These are phyloP conservation scores for Clupea harengus DNA, from an alignment of 2,113 vertebrate species.

Conservation along the genomic window DNA sequence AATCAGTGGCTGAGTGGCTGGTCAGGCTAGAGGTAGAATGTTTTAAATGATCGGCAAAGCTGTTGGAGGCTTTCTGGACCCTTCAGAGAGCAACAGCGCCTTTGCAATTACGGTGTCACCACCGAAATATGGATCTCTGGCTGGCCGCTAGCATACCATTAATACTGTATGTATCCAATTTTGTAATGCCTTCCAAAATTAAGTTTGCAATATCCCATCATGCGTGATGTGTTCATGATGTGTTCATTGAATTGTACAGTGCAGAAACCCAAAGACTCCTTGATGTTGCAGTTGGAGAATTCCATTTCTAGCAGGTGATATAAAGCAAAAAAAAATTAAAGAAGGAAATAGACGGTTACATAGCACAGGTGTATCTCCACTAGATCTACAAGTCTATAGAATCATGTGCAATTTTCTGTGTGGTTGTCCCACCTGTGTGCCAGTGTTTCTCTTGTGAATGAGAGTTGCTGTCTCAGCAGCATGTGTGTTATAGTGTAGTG, in stretches of 20 bases:
- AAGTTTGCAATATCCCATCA: constrained; percentile 27
- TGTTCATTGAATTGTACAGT: constrained; percentile 20
- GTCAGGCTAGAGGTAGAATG: constrained; percentile 24
- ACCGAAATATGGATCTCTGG: constrained; percentile 1
- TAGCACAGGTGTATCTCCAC: constrained; percentile 52
- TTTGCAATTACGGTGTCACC: constrained; percentile 24
- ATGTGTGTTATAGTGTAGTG: constrained; percentile 49
- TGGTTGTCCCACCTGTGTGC: constrained; percentile 44
- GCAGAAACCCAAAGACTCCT: constrained; percentile 75
- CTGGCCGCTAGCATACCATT: constrained; percentile 25
- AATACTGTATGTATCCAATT: constrained; percentile 31
- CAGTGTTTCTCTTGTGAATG: constrained; percentile 29
- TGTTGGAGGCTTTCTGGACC: not conserved
- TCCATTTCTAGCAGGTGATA: constrained; percentile 60
- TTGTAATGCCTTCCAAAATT: constrained; percentile 40
- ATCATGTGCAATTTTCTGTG: constrained; percentile 29
- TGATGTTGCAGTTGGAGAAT: constrained; percentile 39
- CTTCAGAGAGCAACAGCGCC: not conserved
- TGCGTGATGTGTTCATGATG: constrained; percentile 20
- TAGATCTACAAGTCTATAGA: constrained; percentile 35
- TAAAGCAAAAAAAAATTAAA: constrained; percentile 57
- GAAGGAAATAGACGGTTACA: constrained; percentile 53
- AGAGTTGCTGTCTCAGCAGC: constrained; percentile 46
- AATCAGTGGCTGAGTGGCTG: not conserved
- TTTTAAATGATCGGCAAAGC: not conserved